These are phyloP conservation scores for Percopsis transmontana DNA, from an alignment of 2,113 vertebrate species.

Conservation along the genomic window DNA sequence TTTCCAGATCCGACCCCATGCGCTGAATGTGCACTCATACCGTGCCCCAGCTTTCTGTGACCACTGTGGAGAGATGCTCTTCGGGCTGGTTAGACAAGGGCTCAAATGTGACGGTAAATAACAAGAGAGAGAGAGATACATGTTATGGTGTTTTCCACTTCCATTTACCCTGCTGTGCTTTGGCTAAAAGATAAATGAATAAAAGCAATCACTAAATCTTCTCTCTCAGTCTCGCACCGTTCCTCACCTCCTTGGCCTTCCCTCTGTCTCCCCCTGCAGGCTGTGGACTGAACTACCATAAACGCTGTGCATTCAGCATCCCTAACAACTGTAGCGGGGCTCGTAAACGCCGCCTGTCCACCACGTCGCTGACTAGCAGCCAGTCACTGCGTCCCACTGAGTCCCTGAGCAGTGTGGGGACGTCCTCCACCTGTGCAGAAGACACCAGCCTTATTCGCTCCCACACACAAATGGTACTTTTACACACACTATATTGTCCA, in stretches of 20 bases:
- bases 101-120: slow-evolving; percentile 89
- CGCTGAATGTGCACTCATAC: slow-evolving; percentile 89
- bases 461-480: slow-evolving; percentile 74
- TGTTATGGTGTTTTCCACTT: neutral
- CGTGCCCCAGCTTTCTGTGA: slow-evolving; percentile 90
- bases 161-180: too few species aligned
- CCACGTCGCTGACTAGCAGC: slow-evolving; percentile 84
- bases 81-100: slow-evolving; percentile 88
- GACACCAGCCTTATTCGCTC: slow-evolving; percentile 73
- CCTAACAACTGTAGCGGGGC: slow-evolving; percentile 93
- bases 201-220: neutral
- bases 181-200: neutral
- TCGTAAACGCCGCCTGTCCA: slow-evolving; percentile 86
- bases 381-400: slow-evolving; percentile 84
- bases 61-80: slow-evolving; percentile 92
- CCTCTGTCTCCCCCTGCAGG: slow-evolving; percentile 74
- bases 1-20: slow-evolving; percentile 89
- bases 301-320: slow-evolving; percentile 92
- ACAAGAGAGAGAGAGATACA: neutral
- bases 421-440: slow-evolving; percentile 68
- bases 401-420: slow-evolving; percentile 73
- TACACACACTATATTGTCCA: neutral
- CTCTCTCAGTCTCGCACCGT: neutral
- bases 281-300: slow-evolving; percentile 93
- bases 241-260: neutral